These are phyloP conservation scores for Mesocricetus auratus DNA, from an alignment of 2,113 vertebrate species.

Conservation along the genomic window DNA sequence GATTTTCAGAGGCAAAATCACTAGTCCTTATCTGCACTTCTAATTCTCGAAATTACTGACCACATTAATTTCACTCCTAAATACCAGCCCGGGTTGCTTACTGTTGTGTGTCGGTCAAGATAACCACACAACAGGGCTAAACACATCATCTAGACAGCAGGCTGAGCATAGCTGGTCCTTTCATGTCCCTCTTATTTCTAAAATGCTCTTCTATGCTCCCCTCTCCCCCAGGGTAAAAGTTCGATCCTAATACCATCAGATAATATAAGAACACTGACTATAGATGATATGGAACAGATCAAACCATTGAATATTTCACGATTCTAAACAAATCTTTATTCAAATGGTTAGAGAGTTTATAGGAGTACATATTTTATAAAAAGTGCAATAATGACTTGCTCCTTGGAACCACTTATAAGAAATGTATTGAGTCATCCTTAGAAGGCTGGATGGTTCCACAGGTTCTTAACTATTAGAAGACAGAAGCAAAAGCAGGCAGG, in stretches of 20 bases:
- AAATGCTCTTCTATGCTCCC: conserved; percentile 39
- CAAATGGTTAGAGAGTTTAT: neutral
- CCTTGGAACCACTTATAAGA: neutral
- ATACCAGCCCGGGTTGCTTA: neutral
- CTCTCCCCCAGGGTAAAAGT: neutral
- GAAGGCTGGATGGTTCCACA: neutral
- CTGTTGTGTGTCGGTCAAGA: neutral
- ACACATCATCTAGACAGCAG: neutral
- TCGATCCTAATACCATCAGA: neutral
- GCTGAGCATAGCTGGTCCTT: neutral
- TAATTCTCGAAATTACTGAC: neutral
- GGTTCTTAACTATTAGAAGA: neutral
- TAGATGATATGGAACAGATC: neutral
- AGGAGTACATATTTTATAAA: conserved; percentile 19
- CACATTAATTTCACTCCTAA: neutral
- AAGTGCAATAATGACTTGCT: neutral
- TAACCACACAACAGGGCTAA: neutral
- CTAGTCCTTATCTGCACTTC: neutral
- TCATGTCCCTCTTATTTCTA: conserved; percentile 36
- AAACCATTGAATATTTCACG: conserved; percentile 9
- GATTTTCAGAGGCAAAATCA: neutral
- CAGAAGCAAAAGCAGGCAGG: neutral
- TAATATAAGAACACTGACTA: conserved; percentile 5
- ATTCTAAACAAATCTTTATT: conserved; percentile 43
- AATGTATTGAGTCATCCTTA: neutral